These are phyloP conservation scores for Drosophila basisetae DNA, from an alignment of 2,888 invertebrate species.

Conservation along the genomic window DNA sequence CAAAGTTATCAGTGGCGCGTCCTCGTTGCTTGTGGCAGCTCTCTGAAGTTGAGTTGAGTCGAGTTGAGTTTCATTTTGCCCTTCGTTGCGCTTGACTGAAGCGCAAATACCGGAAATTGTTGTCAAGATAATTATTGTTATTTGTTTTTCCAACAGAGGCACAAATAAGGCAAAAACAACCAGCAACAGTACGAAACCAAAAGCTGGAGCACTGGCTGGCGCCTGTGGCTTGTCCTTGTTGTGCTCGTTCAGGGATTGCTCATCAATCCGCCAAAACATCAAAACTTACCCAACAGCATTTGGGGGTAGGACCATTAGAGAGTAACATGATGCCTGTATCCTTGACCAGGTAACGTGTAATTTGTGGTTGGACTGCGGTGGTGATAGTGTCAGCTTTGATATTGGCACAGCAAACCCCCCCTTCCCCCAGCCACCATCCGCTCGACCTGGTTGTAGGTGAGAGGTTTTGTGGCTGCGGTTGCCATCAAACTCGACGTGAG, in stretches of 20 bases:
- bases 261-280: slow-evolving; percentile 75
- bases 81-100: slow-evolving; percentile 82
- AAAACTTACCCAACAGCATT: slow-evolving; percentile 45
- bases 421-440: accelerated
- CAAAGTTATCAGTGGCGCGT: slow-evolving; percentile 33
- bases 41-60: slow-evolving; percentile 63
- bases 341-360: slow-evolving; percentile 58
- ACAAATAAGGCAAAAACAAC: slow-evolving; percentile 42
- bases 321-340: slow-evolving; percentile 18
- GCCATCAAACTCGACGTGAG: slow-evolving; percentile 64
- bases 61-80: slow-evolving; percentile 74
- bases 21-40: slow-evolving; percentile 42
- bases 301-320: not conserved
- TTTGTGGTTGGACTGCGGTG: slow-evolving; percentile 62
- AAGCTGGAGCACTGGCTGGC: slow-evolving; percentile 6
- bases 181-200: slow-evolving; percentile 18
- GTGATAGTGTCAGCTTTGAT: slow-evolving; percentile 49
- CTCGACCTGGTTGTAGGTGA: not conserved
- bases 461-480: slow-evolving; percentile 47
- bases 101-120: slow-evolving; percentile 85
- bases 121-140: slow-evolving; percentile 85
- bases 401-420: not conserved
- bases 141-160: slow-evolving; percentile 77
- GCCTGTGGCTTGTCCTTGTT: slow-evolving; percentile 38
- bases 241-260: slow-evolving; percentile 44